Evolutionary conservation across 1,140 invertebrate genomes (phyloP).

Genomic region (Schlechtendalia chinensis): DNA sequence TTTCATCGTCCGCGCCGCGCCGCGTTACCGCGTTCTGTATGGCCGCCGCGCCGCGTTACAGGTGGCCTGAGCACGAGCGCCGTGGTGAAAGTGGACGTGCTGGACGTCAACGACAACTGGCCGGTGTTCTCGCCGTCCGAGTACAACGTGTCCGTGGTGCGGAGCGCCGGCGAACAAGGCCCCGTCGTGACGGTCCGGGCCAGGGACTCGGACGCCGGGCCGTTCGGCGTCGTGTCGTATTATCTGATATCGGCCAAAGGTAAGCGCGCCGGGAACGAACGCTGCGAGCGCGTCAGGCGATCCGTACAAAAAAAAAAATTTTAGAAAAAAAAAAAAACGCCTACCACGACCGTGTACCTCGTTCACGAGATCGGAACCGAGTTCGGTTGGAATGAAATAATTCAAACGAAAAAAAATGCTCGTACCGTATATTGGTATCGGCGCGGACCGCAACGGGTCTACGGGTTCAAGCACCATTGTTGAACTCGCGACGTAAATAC

Average conservation of each 20-base stretch:
- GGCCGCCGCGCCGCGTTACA: no score
- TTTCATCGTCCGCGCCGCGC: not conserved
- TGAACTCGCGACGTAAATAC: not conserved
- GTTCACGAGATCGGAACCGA: no score
- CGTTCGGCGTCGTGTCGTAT: slow-evolving; percentile 79
- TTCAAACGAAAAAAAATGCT: no score
- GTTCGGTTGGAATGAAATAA: no score
- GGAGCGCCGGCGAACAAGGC: slow-evolving; percentile 59
- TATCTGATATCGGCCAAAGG: slow-evolving; percentile 54
- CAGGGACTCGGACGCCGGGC: slow-evolving; percentile 80
- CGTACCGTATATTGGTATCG: no score
- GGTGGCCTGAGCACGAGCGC: slow-evolving; percentile 89
- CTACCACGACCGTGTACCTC: no score
- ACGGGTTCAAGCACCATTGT: not conserved
- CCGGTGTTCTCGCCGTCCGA: slow-evolving; percentile 81
- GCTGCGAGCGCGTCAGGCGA: no score
- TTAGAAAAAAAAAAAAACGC: no score
- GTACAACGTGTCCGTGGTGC: slow-evolving; percentile 83
- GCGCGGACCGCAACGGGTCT: not conserved
- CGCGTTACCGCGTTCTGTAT: no score
- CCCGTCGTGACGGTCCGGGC: slow-evolving; percentile 72
- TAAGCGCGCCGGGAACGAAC: no score
- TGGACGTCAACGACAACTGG: slow-evolving; percentile 91
- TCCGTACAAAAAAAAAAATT: no score
- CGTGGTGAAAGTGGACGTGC: slow-evolving; percentile 86